Evolutionary conservation across 2,797 vertebrate genomes (phyloP), one percentile per base, ranked within the genome.

Genomic region (Ctenochaetus hawaiiensis): DNA sequence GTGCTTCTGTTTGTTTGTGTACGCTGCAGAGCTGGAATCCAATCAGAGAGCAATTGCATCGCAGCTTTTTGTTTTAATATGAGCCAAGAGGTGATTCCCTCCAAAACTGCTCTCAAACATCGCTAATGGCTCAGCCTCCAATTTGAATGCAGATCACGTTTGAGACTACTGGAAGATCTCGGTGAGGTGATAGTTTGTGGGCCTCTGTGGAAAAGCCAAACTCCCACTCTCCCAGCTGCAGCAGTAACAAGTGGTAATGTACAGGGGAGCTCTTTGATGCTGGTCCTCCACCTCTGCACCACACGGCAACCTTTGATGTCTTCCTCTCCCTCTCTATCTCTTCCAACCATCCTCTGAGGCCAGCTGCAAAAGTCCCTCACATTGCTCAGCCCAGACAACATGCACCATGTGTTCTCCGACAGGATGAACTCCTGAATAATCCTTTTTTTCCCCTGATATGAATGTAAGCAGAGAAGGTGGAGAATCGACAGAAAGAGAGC

Each of bases 11-110:
- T 85, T 85, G 76, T 85, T 85, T 83, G 75, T 70, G 70, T 41
- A 44, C 0, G 71, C 58, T 22, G 63, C 37, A 7, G 67, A n/a
- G 58, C 72, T 79, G 82, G 64, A 89, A 84, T 80, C 75, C 61
- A 87, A 85, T 90, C 80, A 81, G 56, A 67, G 81, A 59, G 66
- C 63, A 74, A 81, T 71, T 49, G 58, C 34, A 22, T 77, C 72
- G 71, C 72, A 47, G 69, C 30, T 72, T 47, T 57, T 57, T 49
- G n/a, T 75, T 78, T 54, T 62, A 75, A 76, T 45, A 30, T 3
- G 65, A 78, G 65, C 66, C 57, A 9, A 26, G 6, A 37, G 78
- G 57, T 48, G 69, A 78, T 87, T 82, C 79, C 67, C 66, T 20
- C 37, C 56, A 49, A 30, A 72, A 67, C 60, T 20, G n/a, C 63